Conservation (phyloP, 2,888 invertebrate genomes). For the Apodemia mormo region DNA sequence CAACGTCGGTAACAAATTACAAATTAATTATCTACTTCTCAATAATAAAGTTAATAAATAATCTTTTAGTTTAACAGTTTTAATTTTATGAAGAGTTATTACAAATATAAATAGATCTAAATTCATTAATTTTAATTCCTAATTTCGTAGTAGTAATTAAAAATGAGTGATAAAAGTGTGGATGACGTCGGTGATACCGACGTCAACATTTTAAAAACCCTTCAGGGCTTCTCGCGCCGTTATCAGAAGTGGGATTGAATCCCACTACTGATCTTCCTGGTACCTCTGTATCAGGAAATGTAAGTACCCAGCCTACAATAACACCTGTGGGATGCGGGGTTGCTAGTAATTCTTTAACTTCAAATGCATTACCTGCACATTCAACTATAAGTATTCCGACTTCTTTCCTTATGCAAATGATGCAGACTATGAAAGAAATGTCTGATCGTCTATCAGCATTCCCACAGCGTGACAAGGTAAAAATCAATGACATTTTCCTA, state of each 20-base stretch:
- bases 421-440: slow-evolving; percentile 1
- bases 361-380: neutral
- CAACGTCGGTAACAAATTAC: too few relatives aligned
- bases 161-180: too few relatives aligned
- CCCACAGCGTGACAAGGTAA: neutral
- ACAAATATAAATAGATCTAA: too few relatives aligned
- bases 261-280: slow-evolving; percentile 1
- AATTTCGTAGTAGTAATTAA: too few relatives aligned
- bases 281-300: neutral
- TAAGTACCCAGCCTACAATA: neutral
- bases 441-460: neutral
- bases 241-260: slow-evolving; percentile 1
- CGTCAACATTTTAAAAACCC: neutral
- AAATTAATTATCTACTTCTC: too few relatives aligned
- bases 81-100: too few relatives aligned
- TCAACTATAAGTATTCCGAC: neutral
- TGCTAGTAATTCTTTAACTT: neutral
- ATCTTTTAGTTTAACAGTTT: too few relatives aligned
- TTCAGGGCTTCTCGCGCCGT: neutral
- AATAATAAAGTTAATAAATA: too few relatives aligned
- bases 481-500: neutral
- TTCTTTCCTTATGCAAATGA: neutral
- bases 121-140: too few relatives aligned
- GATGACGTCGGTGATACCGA: neutral
- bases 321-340: neutral